phyloP scores from a whole-genome alignment of 1,140 invertebrate species.

The Leptopilina clavipes region DNA sequence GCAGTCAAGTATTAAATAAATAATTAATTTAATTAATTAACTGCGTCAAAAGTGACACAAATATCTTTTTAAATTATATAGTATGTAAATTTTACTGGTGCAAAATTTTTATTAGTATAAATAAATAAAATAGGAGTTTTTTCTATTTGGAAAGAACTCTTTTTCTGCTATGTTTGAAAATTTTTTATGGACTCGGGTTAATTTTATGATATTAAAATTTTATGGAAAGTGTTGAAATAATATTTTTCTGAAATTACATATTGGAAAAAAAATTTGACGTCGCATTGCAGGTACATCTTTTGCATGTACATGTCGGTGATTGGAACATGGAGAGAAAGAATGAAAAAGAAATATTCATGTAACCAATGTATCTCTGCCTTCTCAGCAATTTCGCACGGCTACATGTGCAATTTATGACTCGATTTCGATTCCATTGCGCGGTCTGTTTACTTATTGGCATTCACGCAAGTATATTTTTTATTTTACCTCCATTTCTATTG shows the following conservation, averaged over 20 bases:
- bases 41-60: too few relatives aligned
- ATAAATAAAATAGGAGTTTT: too few relatives aligned
- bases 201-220: too few relatives aligned
- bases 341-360: conserved; percentile 17
- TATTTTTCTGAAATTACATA: neutral
- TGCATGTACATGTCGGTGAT: conserved; percentile 19
- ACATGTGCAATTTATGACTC: conserved; percentile 62
- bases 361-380: conserved; percentile 43
- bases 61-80: too few relatives aligned
- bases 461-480: conserved; percentile 19
- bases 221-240: neutral
- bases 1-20: neutral
- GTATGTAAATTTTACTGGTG: too few relatives aligned
- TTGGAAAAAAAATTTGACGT: neutral
- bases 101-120: too few relatives aligned
- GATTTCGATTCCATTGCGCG: conserved; percentile 64
- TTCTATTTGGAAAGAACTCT: too few relatives aligned
- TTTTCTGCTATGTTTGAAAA: too few relatives aligned
- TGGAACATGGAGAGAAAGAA: neutral
- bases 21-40: too few relatives aligned
- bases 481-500: conserved; percentile 20
- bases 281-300: neutral
- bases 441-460: conserved; percentile 63
- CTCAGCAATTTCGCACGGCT: conserved; percentile 47
- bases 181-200: too few relatives aligned